Conservation (phyloP, 2,888 invertebrate species). For the Saturnia pavonia region DNA sequence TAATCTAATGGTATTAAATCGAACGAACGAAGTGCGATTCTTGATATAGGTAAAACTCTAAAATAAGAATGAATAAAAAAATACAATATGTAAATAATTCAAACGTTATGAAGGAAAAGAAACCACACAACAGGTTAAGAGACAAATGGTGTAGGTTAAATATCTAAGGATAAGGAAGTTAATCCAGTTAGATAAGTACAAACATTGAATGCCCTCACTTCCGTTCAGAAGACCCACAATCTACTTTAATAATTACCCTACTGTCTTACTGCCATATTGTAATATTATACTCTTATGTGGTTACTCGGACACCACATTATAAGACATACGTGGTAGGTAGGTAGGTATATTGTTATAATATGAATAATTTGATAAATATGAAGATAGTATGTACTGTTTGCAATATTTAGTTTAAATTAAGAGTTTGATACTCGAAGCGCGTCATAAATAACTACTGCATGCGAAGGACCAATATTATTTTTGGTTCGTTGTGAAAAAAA, state of each 20-base stretch:
- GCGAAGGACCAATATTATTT: too few species aligned
- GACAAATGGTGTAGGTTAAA: constrained; percentile 76
- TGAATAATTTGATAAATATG: not conserved
- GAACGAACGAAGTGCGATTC: too few species aligned
- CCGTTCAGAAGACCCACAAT: constrained; percentile 76
- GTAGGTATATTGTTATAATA: not conserved
- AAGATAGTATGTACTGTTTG: not conserved
- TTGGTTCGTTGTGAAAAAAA: too few species aligned
- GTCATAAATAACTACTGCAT: too few species aligned
- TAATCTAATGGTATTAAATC: too few species aligned
- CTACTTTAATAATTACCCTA: constrained; percentile 66
- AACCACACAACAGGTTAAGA: constrained; percentile 75
- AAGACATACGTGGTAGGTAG: not conserved
- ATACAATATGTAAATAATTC: not conserved
- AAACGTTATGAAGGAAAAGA: constrained; percentile 57
- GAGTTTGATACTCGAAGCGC: not conserved
- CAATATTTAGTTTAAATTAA: not conserved
- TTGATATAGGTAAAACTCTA: too few species aligned
- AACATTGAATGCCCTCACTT: constrained; percentile 76
- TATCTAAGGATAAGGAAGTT: constrained; percentile 58
- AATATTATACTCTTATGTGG: constrained; percentile 20
- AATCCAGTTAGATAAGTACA: constrained; percentile 80
- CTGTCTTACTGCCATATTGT: constrained; percentile 69
- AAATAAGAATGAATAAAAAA: not conserved
- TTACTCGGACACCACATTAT: constrained; percentile 12